Percentiles rank a stretch among this genome's conserved stretches.
Conservation (phyloP, 53 echinoderm and acorn worm genomes). For the Stichopus horrens region DNA sequence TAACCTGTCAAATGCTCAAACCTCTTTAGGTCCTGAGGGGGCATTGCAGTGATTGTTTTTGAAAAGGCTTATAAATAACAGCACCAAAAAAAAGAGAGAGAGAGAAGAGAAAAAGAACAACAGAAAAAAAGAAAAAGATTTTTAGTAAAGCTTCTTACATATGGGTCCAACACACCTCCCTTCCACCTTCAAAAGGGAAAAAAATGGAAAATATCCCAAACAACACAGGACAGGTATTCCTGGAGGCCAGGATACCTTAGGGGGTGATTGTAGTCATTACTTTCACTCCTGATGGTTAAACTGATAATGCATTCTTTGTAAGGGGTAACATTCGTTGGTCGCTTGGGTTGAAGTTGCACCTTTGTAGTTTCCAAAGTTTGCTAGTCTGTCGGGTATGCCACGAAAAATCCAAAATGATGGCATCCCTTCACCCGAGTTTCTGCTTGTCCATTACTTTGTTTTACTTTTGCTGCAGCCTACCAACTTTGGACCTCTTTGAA, state of each 20-base stretch:
- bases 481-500: too few species aligned
- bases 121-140: background rate
- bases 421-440: too few species aligned
- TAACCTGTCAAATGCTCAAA: constrained; percentile 34
- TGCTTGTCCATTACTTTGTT: too few species aligned
- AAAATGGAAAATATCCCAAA: background rate
- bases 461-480: too few species aligned
- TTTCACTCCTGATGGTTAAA: constrained; percentile 33
- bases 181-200: background rate
- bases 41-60: constrained; percentile 28
- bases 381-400: too few species aligned
- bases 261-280: constrained; percentile 27
- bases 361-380: too few species aligned
- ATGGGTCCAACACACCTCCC: background rate
- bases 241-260: constrained; percentile 30
- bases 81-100: background rate
- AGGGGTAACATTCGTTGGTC: constrained; percentile 8
- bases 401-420: too few species aligned
- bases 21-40: constrained; percentile 14
- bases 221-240: constrained; percentile 1
- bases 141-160: background rate
- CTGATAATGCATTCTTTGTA: constrained; percentile 33
- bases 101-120: too few species aligned
- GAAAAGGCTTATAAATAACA: constrained; percentile 11
- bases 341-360: background rate